Percentiles rank a stretch among this genome's conserved stretches.
These are phyloP conservation scores for Megatriorchis doriae DNA, from an alignment of 2,113 vertebrate genomes.

Conservation along the genomic window DNA sequence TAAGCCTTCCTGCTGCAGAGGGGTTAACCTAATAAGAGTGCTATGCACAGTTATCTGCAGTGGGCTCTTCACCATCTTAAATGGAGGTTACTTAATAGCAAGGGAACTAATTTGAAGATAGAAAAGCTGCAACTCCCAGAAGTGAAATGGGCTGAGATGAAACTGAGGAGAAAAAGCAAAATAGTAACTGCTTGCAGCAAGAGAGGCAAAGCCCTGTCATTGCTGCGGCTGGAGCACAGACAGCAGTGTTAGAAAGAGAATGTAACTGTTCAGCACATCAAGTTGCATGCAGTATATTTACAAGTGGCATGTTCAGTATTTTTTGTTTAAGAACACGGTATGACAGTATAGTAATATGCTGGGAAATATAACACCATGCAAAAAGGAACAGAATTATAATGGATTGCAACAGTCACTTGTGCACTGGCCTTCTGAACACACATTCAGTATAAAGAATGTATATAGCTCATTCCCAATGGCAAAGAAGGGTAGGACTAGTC, in stretches of 20 bases:
- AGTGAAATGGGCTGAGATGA: background rate
- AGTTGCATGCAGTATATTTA: background rate
- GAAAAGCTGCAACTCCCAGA: background rate
- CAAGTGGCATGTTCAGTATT: background rate
- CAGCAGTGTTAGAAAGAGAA: background rate
- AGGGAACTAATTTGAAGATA: background rate
- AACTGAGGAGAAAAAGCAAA: background rate
- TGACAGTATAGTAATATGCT: background rate
- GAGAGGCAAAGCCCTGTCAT: background rate
- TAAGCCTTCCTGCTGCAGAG: slow-evolving; percentile 2
- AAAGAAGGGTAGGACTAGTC: background rate
- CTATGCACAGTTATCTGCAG: background rate
- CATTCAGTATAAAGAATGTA: background rate
- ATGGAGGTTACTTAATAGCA: background rate
- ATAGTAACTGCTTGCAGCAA: background rate
- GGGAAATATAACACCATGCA: background rate
- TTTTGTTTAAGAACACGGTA: background rate
- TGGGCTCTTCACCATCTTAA: background rate
- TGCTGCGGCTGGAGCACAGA: background rate
- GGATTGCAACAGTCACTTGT: background rate
- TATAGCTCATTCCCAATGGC: background rate
- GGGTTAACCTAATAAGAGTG: slow-evolving; percentile 4
- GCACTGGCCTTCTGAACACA: background rate
- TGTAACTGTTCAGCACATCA: background rate
- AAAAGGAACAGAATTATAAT: background rate